Evolutionary conservation across 2,888 invertebrate species (phyloP).

Genomic region (Ectemnius continuus): DNA sequence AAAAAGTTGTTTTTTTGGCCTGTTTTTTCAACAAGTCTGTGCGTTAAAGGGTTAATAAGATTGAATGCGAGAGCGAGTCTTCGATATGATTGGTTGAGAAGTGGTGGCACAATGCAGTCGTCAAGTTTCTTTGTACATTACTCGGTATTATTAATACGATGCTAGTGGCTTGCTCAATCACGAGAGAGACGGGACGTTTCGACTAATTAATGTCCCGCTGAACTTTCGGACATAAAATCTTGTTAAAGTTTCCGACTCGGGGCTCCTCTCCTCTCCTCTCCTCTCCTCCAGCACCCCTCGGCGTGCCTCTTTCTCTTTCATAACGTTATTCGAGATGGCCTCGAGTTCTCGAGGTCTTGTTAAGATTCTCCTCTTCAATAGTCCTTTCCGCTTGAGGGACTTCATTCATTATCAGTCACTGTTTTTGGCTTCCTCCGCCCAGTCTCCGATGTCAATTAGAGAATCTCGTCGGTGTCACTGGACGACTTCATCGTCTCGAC

Average conservation of each 20-base stretch:
- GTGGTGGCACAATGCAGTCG: no score
- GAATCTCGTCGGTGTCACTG: not conserved
- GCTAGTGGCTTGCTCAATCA: not conserved
- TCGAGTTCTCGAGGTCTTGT: not conserved
- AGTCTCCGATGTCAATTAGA: not conserved
- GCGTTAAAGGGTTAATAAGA: no score
- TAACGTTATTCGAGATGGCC: not conserved
- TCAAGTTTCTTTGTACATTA: no score
- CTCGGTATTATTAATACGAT: no score
- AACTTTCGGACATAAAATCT: constrained; percentile 4
- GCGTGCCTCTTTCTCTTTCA: not conserved
- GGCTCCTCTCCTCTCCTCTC: no score
- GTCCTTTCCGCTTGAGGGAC: not conserved
- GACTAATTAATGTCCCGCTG: constrained; percentile 5
- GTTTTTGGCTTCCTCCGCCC: not conserved
- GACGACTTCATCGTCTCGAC: no score
- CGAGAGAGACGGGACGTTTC: not conserved
- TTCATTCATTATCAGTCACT: constrained; percentile 4
- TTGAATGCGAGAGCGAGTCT: not conserved
- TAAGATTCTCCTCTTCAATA: not conserved
- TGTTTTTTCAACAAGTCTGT: no score
- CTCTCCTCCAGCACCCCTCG: not conserved
- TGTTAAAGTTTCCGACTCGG: not conserved
- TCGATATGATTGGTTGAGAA: not conserved
- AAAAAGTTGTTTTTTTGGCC: no score